Evolutionary conservation across 2,113 vertebrate genomes (phyloP), one percentile per base, ranked within the genome.

Genomic region (Lonchura striata): DNA sequence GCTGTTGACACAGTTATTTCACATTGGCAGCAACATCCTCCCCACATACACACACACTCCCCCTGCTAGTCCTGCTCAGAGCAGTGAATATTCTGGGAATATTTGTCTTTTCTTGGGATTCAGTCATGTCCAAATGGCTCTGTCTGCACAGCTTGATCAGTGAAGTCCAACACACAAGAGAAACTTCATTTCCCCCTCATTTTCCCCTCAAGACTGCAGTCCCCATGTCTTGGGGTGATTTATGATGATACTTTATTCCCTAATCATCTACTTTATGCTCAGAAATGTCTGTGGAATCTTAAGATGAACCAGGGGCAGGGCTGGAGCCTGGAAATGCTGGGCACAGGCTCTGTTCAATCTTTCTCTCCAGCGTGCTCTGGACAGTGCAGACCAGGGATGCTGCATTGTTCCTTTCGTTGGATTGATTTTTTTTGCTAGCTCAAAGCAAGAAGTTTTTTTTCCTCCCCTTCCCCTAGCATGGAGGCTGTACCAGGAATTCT

Each of bases 1-100:
- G 86, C 82, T 96, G 94, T 94, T 95, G 92, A 95, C 92, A 95
- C 81, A 92, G 82, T 92, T 91, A 89, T 95, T 95, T 88, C 79
- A 87, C 78, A 54, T 44, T 88, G 93, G 70, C 82, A 89, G 82
- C 91, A 90, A 86, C 88, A 79, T 86, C 85, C 41, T 77, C 84
- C 71, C 19, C 44, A 37, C 60, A 72, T 5, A 81, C 8, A 83
- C 57, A 64, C 88, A 69, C 53, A 37, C 52, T 91, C 44, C 47
- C 22, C 76, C 86, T 68, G 57, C 69, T 75, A 35, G 57, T 78
- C 68, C 90, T 65, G 60, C 90, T 83, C 68, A 53, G 42, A 82
- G 68, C 41, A n/a, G 7, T 39, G 59, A 13, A 56, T 41, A 39
- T 57, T 44, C 49, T 82, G 69, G 54, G 76, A 86, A 83, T 41